A percentile compares a stretch with the other conserved stretches of the same genome.
These are phyloP conservation scores for Lepus townsendii DNA, from an alignment of 2,797 vertebrate species.

Conservation along the genomic window DNA sequence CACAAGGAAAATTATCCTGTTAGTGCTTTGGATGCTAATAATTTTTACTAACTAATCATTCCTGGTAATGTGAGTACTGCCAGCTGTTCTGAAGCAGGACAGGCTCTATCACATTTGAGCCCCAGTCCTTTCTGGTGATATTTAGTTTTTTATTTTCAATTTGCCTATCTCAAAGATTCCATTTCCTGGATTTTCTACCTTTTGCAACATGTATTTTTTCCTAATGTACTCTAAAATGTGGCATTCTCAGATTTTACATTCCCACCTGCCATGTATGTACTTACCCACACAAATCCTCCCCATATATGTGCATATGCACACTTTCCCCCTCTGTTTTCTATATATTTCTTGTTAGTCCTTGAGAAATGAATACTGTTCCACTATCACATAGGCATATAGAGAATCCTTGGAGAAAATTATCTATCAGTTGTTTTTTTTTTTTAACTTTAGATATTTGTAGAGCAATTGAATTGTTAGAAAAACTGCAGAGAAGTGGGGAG, in stretches of 20 bases:
- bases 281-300: background rate
- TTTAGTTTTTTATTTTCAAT: background rate
- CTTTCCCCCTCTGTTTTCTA: background rate
- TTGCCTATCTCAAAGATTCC: background rate
- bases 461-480: slow-evolving; percentile 98
- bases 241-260: slow-evolving; percentile 14
- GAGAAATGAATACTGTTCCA: background rate
- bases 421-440: background rate
- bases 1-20: background rate
- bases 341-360: background rate
- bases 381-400: slow-evolving; percentile 11
- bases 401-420: background rate
- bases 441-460: slow-evolving; percentile 95
- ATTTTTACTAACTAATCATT: slow-evolving; percentile 53
- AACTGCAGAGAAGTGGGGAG: slow-evolving; percentile 97
- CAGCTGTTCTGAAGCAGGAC: slow-evolving; percentile 1
- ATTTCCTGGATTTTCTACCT: background rate
- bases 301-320: too few species aligned
- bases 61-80: background rate
- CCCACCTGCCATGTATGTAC: too few species aligned
- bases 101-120: background rate
- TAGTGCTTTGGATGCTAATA: background rate
- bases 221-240: background rate
- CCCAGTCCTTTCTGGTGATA: background rate
- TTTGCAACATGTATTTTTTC: background rate